These are phyloP conservation scores for Cephalopachus bancanus DNA, from an alignment of 2,797 vertebrate species.

Conservation along the genomic window DNA sequence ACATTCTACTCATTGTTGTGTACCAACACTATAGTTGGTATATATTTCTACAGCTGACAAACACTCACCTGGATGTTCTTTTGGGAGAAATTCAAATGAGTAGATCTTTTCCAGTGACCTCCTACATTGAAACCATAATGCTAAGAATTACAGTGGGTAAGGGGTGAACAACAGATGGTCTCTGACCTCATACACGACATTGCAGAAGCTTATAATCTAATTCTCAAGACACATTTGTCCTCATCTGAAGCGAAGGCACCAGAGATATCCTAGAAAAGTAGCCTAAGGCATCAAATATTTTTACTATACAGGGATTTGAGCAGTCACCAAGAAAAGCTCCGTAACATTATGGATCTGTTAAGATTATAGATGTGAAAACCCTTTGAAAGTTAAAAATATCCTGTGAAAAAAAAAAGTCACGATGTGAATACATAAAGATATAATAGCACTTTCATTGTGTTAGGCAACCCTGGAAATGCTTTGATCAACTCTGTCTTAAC, in stretches of 20 bases:
- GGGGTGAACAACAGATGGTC: constrained; percentile 16
- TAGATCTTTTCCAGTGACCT: constrained; percentile 51
- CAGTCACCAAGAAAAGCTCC: constrained; percentile 31
- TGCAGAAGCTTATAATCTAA: constrained; percentile 41
- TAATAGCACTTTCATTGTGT: constrained; percentile 37
- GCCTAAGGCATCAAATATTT: not conserved
- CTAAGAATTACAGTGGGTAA: not conserved
- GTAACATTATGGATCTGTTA: constrained; percentile 22
- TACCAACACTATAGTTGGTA: not conserved
- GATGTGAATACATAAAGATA: not conserved
- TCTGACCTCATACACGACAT: not conserved
- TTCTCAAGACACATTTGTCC: constrained; percentile 57
- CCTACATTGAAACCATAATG: constrained; percentile 26
- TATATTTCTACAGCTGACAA: not conserved
- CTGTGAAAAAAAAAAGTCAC: not conserved
- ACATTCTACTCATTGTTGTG: not conserved
- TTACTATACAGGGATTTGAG: not conserved
- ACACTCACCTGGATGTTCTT: not conserved
- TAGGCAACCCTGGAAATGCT: not conserved
- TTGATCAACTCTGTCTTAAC: constrained; percentile 7
- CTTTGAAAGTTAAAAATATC: constrained; percentile 1
- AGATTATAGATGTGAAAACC: constrained; percentile 21
- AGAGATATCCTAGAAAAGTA: constrained; percentile 35
- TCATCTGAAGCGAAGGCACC: constrained; percentile 11
- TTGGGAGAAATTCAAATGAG: constrained; percentile 56